Percentiles rank a stretch among this genome's conserved stretches.
Conservation (phyloP, 1,140 invertebrate species). For the Aphelenchoides fujianensis region DNA sequence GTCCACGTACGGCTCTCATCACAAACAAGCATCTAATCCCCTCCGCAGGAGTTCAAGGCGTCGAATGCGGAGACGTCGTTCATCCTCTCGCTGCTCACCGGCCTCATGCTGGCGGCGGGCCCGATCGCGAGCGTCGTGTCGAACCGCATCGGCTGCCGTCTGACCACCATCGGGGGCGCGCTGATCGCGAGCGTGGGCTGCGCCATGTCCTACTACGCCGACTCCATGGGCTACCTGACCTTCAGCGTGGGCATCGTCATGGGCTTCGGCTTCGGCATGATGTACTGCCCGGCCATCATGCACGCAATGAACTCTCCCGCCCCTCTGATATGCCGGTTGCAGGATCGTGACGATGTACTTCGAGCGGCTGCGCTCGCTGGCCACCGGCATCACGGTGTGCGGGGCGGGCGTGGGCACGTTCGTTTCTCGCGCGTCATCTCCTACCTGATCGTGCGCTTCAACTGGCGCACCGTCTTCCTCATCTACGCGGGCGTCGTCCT, state of each 20-base stretch:
- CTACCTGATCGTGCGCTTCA: slow-evolving; percentile 64
- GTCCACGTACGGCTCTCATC: slow-evolving; percentile 67
- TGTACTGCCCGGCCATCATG: slow-evolving; percentile 85
- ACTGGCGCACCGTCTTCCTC: slow-evolving; percentile 70
- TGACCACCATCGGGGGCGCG: slow-evolving; percentile 81
- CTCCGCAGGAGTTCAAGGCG: slow-evolving; percentile 69
- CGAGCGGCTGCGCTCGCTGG: slow-evolving; percentile 68
- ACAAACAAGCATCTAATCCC: neutral
- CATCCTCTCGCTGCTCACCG: slow-evolving; percentile 85
- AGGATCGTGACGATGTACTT: slow-evolving; percentile 78
- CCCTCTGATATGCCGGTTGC: neutral
- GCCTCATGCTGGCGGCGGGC: slow-evolving; percentile 74
- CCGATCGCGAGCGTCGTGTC: slow-evolving; percentile 86
- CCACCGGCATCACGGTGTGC: slow-evolving; percentile 67
- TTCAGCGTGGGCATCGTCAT: slow-evolving; percentile 79
- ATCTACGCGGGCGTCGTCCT: slow-evolving; percentile 76
- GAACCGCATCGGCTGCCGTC: slow-evolving; percentile 84
- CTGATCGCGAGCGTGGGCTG: slow-evolving; percentile 76
- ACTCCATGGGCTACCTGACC: slow-evolving; percentile 73
- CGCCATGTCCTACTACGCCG: slow-evolving; percentile 52
- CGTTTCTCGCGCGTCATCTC: slow-evolving; percentile 66
- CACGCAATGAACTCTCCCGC: slow-evolving; percentile 58
- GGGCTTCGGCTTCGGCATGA: slow-evolving; percentile 77
- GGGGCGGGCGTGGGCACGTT: slow-evolving; percentile 86
- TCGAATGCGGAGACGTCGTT: slow-evolving; percentile 76